Conservation (phyloP, 2,888 invertebrate genomes). For the Scaptomyza tumidula region DNA sequence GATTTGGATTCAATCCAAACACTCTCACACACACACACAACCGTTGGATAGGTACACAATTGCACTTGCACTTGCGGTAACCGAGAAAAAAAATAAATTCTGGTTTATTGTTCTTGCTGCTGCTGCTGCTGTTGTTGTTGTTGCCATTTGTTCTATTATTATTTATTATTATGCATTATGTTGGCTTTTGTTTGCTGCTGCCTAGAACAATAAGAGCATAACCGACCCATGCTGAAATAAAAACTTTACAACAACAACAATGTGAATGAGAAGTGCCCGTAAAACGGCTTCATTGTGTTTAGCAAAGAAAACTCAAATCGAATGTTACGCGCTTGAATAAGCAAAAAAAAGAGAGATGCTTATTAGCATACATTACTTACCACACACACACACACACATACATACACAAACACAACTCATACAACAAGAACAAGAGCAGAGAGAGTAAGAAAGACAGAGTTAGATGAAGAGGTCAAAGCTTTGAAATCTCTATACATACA, state of each 20-base stretch:
- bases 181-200: conserved; percentile 21
- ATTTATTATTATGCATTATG: conserved; percentile 46
- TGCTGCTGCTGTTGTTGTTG: conserved; percentile 6
- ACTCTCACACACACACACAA: conserved; percentile 7
- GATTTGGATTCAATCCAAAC: conserved; percentile 32
- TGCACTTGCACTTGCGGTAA: conserved; percentile 58
- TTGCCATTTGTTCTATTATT: conserved; percentile 33
- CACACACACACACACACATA: not conserved
- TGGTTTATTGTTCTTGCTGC: conserved; percentile 49
- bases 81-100: conserved; percentile 49
- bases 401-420: too few species aligned
- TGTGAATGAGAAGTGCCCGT: conserved; percentile 45
- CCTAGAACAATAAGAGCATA: conserved; percentile 51
- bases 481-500: not conserved
- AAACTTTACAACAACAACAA: conserved; percentile 8
- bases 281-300: conserved; percentile 24
- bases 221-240: conserved; percentile 22
- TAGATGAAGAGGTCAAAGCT: not conserved
- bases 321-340: conserved; percentile 32
- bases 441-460: not conserved
- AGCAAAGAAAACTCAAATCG: conserved; percentile 29
- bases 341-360: conserved; percentile 24
- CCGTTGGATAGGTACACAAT: conserved; percentile 27
- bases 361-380: conserved; percentile 16
- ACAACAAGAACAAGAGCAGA: too few species aligned